Evolutionary conservation across 2,797 vertebrate species (phyloP), one percentile per base, ranked within the genome.

Genomic region (Anableps anableps): DNA sequence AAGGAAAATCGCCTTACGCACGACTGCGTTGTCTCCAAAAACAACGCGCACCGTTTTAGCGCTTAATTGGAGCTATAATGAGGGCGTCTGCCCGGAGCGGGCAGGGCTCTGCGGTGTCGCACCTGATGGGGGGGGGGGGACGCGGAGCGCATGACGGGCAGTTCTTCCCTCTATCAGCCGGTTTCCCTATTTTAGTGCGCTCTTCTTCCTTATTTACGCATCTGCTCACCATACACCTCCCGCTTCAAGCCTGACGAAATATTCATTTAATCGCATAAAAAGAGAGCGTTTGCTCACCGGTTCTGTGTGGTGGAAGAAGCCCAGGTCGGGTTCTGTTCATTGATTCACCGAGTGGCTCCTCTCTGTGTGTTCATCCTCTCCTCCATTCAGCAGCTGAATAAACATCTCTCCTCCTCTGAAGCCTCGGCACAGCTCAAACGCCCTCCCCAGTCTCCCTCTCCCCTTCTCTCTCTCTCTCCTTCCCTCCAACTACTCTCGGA

Each of bases 301-400:
- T 36, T 85, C n/a, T 76, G 53, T 75, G 23, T 64, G 58, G 71
- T 83, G 58, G 53, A 81, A 78, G 81, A 89, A 90, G 77, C 75
- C 86, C 80, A 1, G 72, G 51, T 89, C 72, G 36, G 74, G 87
- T 78, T 93, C 83, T 79, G 83, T 80, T 92, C 86, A 88, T 90
- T 92, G 88, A 90, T 77, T 89, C 86, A 90, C 55, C 75, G 79
- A 77, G 76, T 85, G 82, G 80, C 85, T 81, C 85, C 89, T 80
- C 81, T 91, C 83, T 80, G 85, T 16, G 26, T 45, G 68, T 45
- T 45, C 68, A 47, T 36, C 76, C 83, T 2, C 76, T 89, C 80
- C 71, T 84, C 90, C 87, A 79, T 85, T 79, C 92, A 87, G 88
- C 78, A 75, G 82, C 84, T 78, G 83, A 93, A 91, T 88, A 86